phyloP scores from a whole-genome alignment of 2,888 invertebrate species.

The Malacosoma neustria region DNA sequence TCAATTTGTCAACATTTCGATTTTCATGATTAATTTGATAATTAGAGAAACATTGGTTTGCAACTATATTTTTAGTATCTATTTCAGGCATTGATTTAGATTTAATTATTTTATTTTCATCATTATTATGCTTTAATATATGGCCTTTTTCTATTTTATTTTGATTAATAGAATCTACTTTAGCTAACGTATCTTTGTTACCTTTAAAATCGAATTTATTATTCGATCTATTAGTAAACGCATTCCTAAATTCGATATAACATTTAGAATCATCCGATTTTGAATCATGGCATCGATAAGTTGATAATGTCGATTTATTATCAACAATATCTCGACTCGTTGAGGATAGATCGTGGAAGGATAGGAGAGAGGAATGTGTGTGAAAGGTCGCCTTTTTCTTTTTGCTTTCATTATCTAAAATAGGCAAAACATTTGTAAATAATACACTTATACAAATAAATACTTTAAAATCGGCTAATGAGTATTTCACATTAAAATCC shows the following conservation, averaged over 20 bases:
- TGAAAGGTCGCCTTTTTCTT: conserved; percentile 41
- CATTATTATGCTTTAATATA: conserved; percentile 1
- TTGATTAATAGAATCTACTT: too few species aligned
- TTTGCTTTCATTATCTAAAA: conserved; percentile 12
- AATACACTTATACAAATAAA: neutral
- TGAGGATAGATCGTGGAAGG: conserved; percentile 28
- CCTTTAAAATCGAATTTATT: too few species aligned
- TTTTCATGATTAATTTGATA: too few species aligned
- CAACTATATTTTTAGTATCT: neutral
- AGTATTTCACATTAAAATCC: too few species aligned
- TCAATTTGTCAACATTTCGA: too few species aligned
- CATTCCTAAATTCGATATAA: too few species aligned
- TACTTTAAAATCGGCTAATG: too few species aligned
- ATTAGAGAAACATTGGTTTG: neutral
- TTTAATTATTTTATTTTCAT: conserved; percentile 2
- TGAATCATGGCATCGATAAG: conserved; percentile 11
- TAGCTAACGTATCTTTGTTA: too few species aligned
- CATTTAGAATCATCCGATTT: conserved; percentile 1
- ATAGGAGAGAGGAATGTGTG: conserved; percentile 34
- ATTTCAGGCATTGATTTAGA: conserved; percentile 1
- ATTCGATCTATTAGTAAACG: too few species aligned
- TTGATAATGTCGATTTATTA: conserved; percentile 7
- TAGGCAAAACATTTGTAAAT: neutral
- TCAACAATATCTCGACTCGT: conserved; percentile 9
- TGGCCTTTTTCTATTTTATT: conserved; percentile 3